Evolutionary conservation across 2,888 invertebrate species (phyloP).

Genomic region (Lasioglossum calceatum): DNA sequence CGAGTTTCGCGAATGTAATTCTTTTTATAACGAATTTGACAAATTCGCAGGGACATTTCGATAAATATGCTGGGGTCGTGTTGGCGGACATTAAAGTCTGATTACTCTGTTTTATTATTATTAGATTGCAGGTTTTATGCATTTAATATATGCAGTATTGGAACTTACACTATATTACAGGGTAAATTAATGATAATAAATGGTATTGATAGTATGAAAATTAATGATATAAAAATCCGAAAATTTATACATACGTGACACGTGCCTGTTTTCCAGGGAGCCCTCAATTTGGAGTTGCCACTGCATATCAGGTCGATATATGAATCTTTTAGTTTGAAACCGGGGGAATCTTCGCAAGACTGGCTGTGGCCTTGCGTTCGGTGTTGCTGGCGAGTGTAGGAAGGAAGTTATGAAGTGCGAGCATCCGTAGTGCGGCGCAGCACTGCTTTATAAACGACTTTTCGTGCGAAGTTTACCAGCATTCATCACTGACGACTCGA

Average conservation of each 20-base stretch:
- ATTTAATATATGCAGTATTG: not conserved
- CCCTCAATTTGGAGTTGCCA: not conserved
- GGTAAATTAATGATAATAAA: not conserved
- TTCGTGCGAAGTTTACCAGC: conserved; percentile 82
- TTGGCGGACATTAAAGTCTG: not conserved
- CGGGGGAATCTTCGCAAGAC: conserved; percentile 64
- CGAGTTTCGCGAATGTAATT: not conserved
- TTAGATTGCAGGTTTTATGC: not conserved
- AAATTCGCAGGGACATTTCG: not conserved
- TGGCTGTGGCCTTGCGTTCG: conserved; percentile 64
- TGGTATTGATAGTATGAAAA: too few relatives aligned
- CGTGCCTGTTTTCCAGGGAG: too few relatives aligned
- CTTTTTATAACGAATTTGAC: not conserved
- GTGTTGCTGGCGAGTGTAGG: conserved; percentile 62
- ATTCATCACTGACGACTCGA: conserved; percentile 81
- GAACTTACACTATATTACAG: not conserved
- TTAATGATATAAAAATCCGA: not conserved
- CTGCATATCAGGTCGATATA: conserved; percentile 48
- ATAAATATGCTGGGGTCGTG: not conserved
- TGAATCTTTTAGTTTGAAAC: conserved; percentile 46
- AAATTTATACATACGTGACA: not conserved
- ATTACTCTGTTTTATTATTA: not conserved
- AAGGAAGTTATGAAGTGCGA: conserved; percentile 82
- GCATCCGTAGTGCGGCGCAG: conserved; percentile 78
- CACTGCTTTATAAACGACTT: conserved; percentile 83